Base-by-base conservation (phyloP, 2,113 vertebrate genomes). In the Percina caprodes region DNA sequence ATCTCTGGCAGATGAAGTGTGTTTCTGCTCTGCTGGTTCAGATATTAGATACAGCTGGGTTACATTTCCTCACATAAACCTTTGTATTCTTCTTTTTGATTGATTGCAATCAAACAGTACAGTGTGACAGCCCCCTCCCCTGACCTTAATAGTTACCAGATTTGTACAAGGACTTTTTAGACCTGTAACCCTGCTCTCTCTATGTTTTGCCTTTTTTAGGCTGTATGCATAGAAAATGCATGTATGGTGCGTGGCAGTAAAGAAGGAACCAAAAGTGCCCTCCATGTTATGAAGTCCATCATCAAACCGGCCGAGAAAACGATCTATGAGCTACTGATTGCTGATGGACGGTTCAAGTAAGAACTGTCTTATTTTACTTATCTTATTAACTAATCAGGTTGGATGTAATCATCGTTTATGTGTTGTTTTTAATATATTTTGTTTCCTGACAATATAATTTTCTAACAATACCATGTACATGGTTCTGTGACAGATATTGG, bases 221-320 rank as follows among this genome's bases (percentile, higher is more conserved):
- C 97, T 68, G 96, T 98, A 72, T 99, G 98, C 89, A 86, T 99
- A 85, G 98, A 99, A 92, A 99, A 99, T 60, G 94, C 98, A 42
- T 99, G 98, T 81, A 97, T 99, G 97, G 59, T 97, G 23, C 94
- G 95, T 72, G 98, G 98, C 79, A 97, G 97, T 75, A 99, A 97
- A 89, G 96, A 98, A 78, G 98, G 98, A 85, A 96, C 96, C 79
- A 98, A 99, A 1, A 96, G 97, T 0, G 96, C 96, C 11, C 95
- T 99, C 72, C 97, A 99, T n/a, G 11, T 96, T 21, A 95, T 99
- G 91, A 94, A 49, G 6, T 94, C 97, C n/a, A 90, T 99, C 79
- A 98, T 99, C 90, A 95, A 90, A 56, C 96, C 97, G 5, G 93
- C 97, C 2, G 95, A 98, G 67, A 96, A 96, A 74, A 95, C 94